A percentile compares a stretch with the other conserved stretches of the same genome.
Conservation (phyloP, 2,888 invertebrate species). For the Chorisops tibialis region DNA sequence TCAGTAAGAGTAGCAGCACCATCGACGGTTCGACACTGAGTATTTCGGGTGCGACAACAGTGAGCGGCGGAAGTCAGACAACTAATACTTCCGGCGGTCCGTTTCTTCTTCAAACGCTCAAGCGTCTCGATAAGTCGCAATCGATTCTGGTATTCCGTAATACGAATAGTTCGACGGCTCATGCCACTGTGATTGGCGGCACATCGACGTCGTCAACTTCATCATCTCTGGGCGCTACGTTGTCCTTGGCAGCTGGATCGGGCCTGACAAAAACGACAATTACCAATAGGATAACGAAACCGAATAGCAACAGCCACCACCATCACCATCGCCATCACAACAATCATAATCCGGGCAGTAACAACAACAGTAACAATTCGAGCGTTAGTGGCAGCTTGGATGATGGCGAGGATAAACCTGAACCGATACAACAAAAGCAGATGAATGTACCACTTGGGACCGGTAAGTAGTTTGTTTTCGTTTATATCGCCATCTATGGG, state of each 20-base stretch:
- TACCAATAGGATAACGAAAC: constrained; percentile 32
- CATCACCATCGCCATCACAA: constrained; percentile 31
- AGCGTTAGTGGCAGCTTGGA: constrained; percentile 24
- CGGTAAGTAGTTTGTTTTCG: constrained; percentile 46
- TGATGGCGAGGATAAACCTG: constrained; percentile 43
- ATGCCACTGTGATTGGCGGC: constrained; percentile 20
- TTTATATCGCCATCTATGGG: constrained; percentile 18
- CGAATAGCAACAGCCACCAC: constrained; percentile 26
- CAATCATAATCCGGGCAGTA: constrained; percentile 36
- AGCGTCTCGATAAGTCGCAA: constrained; percentile 52
- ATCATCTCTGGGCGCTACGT: constrained; percentile 31
- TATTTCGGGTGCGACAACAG: constrained; percentile 41
- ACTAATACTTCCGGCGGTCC: constrained; percentile 37
- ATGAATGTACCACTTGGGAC: constrained; percentile 51
- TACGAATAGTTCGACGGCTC: constrained; percentile 35
- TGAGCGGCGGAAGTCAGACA: constrained; percentile 2
- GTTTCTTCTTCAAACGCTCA: constrained; percentile 51
- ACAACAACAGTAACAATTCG: constrained; percentile 26
- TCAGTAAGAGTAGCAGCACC: constrained; percentile 30
- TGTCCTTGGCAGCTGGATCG: constrained; percentile 32
- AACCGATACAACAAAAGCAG: constrained; percentile 40
- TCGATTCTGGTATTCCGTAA: constrained; percentile 51
- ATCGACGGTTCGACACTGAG: constrained; percentile 30
- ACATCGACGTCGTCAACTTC: constrained; percentile 35
- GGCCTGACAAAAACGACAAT: constrained; percentile 35